Percentiles rank a stretch among this genome's conserved stretches.
Conservation (phyloP, 2,797 vertebrate species). For the Chloroceryle amazona region DNA sequence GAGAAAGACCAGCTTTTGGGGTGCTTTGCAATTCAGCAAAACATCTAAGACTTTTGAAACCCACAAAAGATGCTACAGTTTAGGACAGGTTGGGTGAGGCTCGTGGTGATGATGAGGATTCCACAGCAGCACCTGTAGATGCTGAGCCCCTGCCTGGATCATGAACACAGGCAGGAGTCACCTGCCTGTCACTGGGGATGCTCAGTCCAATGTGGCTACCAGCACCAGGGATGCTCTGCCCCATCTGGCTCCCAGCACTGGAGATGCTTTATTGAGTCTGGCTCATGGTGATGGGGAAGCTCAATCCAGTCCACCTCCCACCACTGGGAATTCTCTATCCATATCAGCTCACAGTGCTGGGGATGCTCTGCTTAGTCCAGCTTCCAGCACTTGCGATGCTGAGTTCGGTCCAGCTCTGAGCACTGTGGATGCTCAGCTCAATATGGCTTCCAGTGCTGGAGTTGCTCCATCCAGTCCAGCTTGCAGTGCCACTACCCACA, state of each 20-base stretch:
- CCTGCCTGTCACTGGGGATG: not conserved
- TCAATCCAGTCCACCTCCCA: not conserved
- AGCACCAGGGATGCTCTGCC: not conserved
- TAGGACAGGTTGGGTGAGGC: fast-evolving
- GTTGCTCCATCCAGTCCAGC: fast-evolving
- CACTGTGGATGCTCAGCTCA: fast-evolving
- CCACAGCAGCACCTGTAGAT: not conserved
- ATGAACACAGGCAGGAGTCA: not conserved
- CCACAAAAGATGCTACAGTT: not conserved
- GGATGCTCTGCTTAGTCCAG: fast-evolving
- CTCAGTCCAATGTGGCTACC: not conserved
- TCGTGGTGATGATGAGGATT: not conserved
- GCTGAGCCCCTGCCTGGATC: not conserved
- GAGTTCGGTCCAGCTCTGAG: fast-evolving
- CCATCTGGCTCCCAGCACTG: fast-evolving
- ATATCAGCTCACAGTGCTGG: fast-evolving
- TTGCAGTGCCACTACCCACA: not conserved
- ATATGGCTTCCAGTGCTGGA: not conserved
- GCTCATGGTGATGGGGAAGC: not conserved
- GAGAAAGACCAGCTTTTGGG: not conserved
- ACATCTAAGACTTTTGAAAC: not conserved
- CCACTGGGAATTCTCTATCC: no score
- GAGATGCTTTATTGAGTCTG: fast-evolving
- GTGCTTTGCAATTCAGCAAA: not conserved
- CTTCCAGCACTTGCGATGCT: not conserved